Evolutionary conservation across 1,140 invertebrate genomes (phyloP).

Genomic region (Bombyx mori): ASM3026992v2 NC_085133.1:10458501-10459000

Average conservation of each 20-base stretch:
- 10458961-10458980: slow-evolving; percentile 87
- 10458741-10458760: slow-evolving; percentile 82
- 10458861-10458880: slow-evolving; percentile 87
- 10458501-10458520: slow-evolving; percentile 68
- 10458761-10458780: slow-evolving; percentile 73
- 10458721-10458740: slow-evolving; percentile 84
- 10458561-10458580: slow-evolving; percentile 60
- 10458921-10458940: slow-evolving; percentile 86
- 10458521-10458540: slow-evolving; percentile 70
- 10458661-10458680: slow-evolving; percentile 89
- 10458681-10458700: slow-evolving; percentile 87
- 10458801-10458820: slow-evolving; percentile 76
- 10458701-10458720: slow-evolving; percentile 83
- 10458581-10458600: slow-evolving; percentile 56
- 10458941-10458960: slow-evolving; percentile 83
- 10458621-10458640: slow-evolving; percentile 78
- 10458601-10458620: slow-evolving; percentile 70
- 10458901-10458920: slow-evolving; percentile 71
- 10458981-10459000: slow-evolving; percentile 89
- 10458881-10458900: slow-evolving; percentile 89
- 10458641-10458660: slow-evolving; percentile 82
- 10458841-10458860: slow-evolving; percentile 88
- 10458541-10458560: slow-evolving; percentile 66
- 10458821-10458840: slow-evolving; percentile 85
- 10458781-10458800: slow-evolving; percentile 72